Evolutionary conservation across 2,888 invertebrate genomes (phyloP).

Genomic region (Barypeithes pellucidus): DNA sequence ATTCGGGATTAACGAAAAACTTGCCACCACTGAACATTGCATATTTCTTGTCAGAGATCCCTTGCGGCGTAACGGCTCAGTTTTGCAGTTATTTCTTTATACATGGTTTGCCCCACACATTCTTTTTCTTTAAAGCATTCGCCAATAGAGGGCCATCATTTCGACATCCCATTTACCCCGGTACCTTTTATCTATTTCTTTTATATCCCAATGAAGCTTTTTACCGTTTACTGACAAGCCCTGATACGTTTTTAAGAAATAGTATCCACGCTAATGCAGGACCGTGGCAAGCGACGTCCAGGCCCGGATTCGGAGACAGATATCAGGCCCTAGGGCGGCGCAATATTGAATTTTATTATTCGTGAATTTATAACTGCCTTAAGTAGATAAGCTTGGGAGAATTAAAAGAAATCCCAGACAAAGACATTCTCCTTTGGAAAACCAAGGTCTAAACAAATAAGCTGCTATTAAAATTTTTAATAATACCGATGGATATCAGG

Average conservation of each 20-base stretch:
- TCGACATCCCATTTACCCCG: constrained; percentile 6
- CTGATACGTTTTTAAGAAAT: not conserved
- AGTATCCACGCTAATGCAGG: too few species aligned
- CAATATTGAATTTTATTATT: too few species aligned
- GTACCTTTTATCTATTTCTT: constrained; percentile 8
- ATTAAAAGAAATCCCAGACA: too few species aligned
- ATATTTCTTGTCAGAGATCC: not conserved
- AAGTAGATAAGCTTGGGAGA: too few species aligned
- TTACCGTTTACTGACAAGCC: not conserved
- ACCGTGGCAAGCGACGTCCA: too few species aligned
- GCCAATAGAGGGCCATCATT: not conserved
- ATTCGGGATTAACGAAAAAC: not conserved
- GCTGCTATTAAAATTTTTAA: too few species aligned
- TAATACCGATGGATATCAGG: too few species aligned
- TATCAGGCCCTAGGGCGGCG: too few species aligned
- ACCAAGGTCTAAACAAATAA: too few species aligned
- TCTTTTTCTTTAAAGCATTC: not conserved
- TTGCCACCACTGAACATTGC: not conserved
- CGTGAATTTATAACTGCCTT: too few species aligned
- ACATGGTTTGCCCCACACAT: not conserved
- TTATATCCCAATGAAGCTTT: constrained; percentile 7
- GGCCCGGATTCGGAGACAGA: too few species aligned
- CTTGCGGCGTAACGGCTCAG: not conserved
- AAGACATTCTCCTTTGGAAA: too few species aligned
- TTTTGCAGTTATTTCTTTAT: constrained; percentile 11